These are phyloP conservation scores for Pseudeuparius sepicola DNA, from an alignment of 2,888 invertebrate genomes.

Conservation along the genomic window DNA sequence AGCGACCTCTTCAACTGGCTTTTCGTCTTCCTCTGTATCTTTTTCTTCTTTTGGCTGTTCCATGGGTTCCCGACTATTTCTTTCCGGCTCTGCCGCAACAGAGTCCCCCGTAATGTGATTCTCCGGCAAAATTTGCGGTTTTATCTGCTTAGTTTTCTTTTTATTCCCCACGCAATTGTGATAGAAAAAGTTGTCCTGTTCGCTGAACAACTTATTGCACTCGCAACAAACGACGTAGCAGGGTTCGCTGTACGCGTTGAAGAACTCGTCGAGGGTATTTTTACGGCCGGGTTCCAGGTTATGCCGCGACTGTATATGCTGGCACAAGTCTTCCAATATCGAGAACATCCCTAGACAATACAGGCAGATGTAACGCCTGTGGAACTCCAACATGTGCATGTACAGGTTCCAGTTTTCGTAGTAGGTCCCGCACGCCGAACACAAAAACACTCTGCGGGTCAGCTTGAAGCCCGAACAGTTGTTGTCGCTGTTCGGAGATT, in stretches of 20 bases:
- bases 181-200: conserved; percentile 64
- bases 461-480: conserved; percentile 48
- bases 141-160: conserved; percentile 21
- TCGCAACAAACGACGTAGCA: conserved; percentile 72
- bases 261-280: conserved; percentile 57
- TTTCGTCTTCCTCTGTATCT: conserved; percentile 15
- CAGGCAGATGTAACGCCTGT: conserved; percentile 71
- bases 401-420: conserved; percentile 83
- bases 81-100: conserved; percentile 11
- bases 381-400: conserved; percentile 73
- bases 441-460: conserved; percentile 69
- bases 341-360: conserved; percentile 78
- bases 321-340: conserved; percentile 65
- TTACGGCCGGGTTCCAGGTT: conserved; percentile 62
- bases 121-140: conserved; percentile 28
- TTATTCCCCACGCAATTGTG: conserved; percentile 49
- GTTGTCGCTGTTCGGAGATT: conserved; percentile 34
- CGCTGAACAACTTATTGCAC: conserved; percentile 69
- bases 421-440: conserved; percentile 73
- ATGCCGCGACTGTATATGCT: conserved; percentile 70
- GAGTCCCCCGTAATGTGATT: conserved; percentile 34
- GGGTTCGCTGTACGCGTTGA: conserved; percentile 53
- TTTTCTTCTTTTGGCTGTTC: conserved; percentile 10
- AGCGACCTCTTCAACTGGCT: conserved; percentile 20
- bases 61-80: conserved; percentile 9